phyloP scores from a whole-genome alignment of 64 coral and sea anemone species.

The Stylophora pistillata region DNA sequence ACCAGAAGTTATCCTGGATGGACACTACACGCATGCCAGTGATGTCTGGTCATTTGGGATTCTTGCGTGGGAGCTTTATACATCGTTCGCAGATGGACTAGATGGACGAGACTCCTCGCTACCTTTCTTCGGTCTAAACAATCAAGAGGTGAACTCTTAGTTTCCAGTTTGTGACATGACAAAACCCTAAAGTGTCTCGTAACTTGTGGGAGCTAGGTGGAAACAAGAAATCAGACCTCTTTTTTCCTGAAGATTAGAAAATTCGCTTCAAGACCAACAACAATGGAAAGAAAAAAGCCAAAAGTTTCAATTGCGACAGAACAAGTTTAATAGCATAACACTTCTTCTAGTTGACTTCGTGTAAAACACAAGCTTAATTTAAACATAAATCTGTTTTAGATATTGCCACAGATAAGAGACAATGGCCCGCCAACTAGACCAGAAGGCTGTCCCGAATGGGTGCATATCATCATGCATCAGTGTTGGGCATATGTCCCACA shows the following conservation, averaged over 20 bases:
- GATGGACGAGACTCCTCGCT: not conserved
- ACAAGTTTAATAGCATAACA: too few species aligned
- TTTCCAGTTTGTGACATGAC: too few species aligned
- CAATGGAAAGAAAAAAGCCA: too few species aligned
- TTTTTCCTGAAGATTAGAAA: too few species aligned
- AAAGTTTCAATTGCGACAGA: not conserved
- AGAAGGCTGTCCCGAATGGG: constrained; percentile 54
- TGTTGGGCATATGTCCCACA: constrained; percentile 46
- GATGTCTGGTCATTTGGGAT: constrained; percentile 82
- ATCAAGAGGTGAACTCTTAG: not conserved
- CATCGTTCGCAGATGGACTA: not conserved
- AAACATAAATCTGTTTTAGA: constrained; percentile 14
- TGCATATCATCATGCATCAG: constrained; percentile 57
- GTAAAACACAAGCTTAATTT: not conserved
- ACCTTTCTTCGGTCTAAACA: not conserved
- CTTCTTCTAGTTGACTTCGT: too few species aligned
- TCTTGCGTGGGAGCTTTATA: constrained; percentile 65
- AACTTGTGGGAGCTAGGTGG: too few species aligned
- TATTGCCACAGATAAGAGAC: constrained; percentile 39
- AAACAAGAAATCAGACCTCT: too few species aligned
- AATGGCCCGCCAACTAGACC: constrained; percentile 26
- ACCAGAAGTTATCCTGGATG: constrained; percentile 69
- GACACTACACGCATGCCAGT: constrained; percentile 58
- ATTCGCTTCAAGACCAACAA: too few species aligned
- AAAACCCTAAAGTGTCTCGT: too few species aligned